Base-by-base conservation (phyloP, 2,888 invertebrate genomes). In the Tetragonula carbonaria region DNA sequence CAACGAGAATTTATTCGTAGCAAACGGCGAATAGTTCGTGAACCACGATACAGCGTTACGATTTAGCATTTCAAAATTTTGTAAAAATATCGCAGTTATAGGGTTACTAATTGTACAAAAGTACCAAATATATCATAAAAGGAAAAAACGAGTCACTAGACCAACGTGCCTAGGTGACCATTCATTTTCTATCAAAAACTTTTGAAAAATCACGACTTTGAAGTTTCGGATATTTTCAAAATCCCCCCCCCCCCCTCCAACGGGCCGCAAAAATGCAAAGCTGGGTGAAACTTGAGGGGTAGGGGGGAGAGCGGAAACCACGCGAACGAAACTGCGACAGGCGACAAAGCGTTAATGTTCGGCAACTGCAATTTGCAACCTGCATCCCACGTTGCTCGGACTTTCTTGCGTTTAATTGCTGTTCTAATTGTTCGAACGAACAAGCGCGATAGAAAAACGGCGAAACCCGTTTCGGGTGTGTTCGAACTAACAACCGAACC, bases 51-150 rank as follows among this genome's bases (percentile, higher is more conserved):
- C 53, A 57, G 53, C 66, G 59, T 79, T 33, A 33, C 33, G 33
- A 33, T 33, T 3, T 33, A 33, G 33, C 33, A 33, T 85, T 67
- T 13, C 14, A 57, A 77, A 51, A 21, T 66, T 18, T 63, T 71
- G 70, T 6, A 72, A 74, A 71, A 74, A n/a, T 79, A 75, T 67
- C 38, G 77, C 73, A 87, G 87, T 85, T 88, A 92, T 92, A 92
- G 87, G 82, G 78, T 11, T 70, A 62, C 72, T 82, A 76, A 72
- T 74, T 75, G 63, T 78, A 11, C 82, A 67, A 72, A 87, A 80
- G 28, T 83, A 86, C 79, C 78, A 86, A 67, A 80, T 85, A 78
- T 88, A 87, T 75, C 82, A 86, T 72, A 23, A 23, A 23, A 23
- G 23, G 23, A 88, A 87, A 75, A 87, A 86, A 84, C 87, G 84